Conservation (phyloP, 2,113 vertebrate species). For the Alligator mississippiensis region DNA sequence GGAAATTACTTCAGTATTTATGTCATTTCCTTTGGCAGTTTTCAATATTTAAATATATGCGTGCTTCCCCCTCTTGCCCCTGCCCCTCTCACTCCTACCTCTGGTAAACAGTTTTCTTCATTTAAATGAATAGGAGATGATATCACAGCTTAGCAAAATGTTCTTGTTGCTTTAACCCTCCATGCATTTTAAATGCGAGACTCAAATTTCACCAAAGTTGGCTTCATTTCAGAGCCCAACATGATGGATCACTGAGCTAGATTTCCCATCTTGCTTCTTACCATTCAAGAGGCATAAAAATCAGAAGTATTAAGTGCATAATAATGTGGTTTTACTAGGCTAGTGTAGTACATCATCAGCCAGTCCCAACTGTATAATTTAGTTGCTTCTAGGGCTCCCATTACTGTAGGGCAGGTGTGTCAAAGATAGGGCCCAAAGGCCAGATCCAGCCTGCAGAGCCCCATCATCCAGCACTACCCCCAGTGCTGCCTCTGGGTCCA, state of each 20-base stretch:
- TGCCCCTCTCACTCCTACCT: not conserved
- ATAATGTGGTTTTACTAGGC: slow-evolving; percentile 39
- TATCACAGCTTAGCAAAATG: slow-evolving; percentile 52
- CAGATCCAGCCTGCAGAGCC: too few relatives aligned
- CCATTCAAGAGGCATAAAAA: slow-evolving; percentile 22
- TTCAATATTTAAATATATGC: slow-evolving; percentile 55
- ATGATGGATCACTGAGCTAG: slow-evolving; percentile 42
- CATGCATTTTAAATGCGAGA: slow-evolving; percentile 6
- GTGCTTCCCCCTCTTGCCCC: slow-evolving; percentile 3
- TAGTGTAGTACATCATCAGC: not conserved
- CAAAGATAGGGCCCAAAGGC: too few relatives aligned
- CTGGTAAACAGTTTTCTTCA: slow-evolving; percentile 31
- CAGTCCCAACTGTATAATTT: not conserved
- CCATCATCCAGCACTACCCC: too few relatives aligned
- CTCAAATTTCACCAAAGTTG: slow-evolving; percentile 50
- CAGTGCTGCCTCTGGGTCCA: too few relatives aligned
- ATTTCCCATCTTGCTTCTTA: slow-evolving; percentile 49
- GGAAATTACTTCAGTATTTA: slow-evolving; percentile 70
- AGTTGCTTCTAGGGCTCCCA: not conserved
- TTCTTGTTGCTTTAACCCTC: slow-evolving; percentile 56
- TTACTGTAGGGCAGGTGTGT: not conserved
- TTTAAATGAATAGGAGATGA: slow-evolving; percentile 30
- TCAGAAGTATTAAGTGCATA: slow-evolving; percentile 50
- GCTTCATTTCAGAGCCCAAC: slow-evolving; percentile 40
- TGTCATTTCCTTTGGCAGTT: slow-evolving; percentile 56